Percentiles rank a stretch among this genome's conserved stretches.
phyloP scores from a whole-genome alignment of 2,797 vertebrate species.

The Taeniopygia guttata region DNA sequence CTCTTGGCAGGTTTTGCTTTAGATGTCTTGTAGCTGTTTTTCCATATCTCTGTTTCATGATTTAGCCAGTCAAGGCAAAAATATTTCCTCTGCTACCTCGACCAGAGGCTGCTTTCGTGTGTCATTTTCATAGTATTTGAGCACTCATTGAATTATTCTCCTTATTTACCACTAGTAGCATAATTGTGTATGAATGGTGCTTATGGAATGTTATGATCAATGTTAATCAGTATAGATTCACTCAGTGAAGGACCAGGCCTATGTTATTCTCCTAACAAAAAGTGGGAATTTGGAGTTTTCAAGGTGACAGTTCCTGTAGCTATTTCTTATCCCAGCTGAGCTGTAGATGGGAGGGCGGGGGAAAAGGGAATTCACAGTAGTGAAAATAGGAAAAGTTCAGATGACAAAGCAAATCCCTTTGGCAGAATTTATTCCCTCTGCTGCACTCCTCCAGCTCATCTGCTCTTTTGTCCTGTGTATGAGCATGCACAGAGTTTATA shows the following conservation, averaged over 20 bases:
- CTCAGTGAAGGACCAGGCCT: not conserved
- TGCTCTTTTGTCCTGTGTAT: not conserved
- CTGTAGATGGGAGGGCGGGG: not conserved
- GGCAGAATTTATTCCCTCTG: not conserved
- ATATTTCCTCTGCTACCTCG: conserved; percentile 5
- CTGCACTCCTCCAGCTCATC: not conserved
- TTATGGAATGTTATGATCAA: not conserved
- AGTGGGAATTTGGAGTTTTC: not conserved
- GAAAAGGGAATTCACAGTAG: not conserved
- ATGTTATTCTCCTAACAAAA: not conserved
- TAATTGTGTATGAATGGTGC: not conserved
- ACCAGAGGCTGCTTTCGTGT: not conserved
- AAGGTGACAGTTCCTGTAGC: not conserved
- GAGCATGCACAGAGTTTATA: not conserved
- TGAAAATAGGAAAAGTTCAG: not conserved
- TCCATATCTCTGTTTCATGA: not conserved
- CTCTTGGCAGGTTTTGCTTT: conserved; percentile 36
- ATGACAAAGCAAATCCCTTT: not conserved
- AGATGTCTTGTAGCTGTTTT: conserved; percentile 13
- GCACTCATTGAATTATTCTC: not conserved
- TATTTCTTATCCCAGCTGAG: not conserved
- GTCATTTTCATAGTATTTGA: not conserved
- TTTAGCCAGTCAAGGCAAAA: not conserved
- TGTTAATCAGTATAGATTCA: not conserved
- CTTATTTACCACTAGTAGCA: not conserved